Conservation (phyloP, 1,140 invertebrate genomes). For the Diabrotica undecimpunctata region DNA sequence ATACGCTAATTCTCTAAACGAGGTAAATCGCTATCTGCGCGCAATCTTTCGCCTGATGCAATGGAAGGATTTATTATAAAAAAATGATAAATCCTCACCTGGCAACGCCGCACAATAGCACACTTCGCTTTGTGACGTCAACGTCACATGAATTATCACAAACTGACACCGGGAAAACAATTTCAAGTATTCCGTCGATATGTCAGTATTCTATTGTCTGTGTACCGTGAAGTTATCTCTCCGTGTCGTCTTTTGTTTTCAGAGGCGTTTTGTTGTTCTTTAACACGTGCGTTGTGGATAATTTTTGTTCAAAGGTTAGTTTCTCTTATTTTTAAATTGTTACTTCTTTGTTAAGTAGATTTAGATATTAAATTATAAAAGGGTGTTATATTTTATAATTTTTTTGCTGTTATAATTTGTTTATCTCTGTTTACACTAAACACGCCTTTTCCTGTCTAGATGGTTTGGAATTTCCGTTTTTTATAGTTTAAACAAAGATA, state of each 20-base stretch:
- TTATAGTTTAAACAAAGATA: slow-evolving; percentile 4
- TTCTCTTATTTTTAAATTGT: neutral
- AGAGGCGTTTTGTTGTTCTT: slow-evolving; percentile 10
- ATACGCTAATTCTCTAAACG: no score
- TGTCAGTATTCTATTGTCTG: slow-evolving; percentile 14
- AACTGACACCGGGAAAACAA: slow-evolving; percentile 11
- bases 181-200: slow-evolving; percentile 18
- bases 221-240: slow-evolving; percentile 8
- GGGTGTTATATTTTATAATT: no score
- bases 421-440: slow-evolving; percentile 13
- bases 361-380: no score
- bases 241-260: slow-evolving; percentile 10
- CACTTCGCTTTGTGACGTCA: slow-evolving; percentile 20
- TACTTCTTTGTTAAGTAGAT: neutral
- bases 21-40: no score
- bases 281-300: slow-evolving; percentile 8
- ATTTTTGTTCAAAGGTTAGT: slow-evolving; percentile 8
- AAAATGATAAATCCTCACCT: neutral
- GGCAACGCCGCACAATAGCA: slow-evolving; percentile 10
- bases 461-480: slow-evolving; percentile 16
- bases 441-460: slow-evolving; percentile 16
- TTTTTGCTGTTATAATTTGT: neutral
- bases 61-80: no score
- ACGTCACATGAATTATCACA: slow-evolving; percentile 18
- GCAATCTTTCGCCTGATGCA: no score